phyloP scores from a whole-genome alignment of 2,113 vertebrate genomes.

The Nibea coibor region DNA sequence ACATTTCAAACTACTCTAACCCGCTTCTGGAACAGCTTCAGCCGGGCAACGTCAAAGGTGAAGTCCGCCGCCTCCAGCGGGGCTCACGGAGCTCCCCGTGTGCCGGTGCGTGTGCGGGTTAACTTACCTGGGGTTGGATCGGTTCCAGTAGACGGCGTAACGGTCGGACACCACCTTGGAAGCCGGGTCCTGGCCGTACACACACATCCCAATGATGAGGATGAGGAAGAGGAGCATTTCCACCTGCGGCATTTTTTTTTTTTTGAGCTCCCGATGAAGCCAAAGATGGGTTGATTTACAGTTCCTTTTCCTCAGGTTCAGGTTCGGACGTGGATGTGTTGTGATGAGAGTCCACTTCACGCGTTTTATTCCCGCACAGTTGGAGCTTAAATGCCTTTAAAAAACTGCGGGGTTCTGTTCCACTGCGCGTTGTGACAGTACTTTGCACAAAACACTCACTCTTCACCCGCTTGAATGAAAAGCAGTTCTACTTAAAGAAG shows the following conservation, averaged over 20 bases:
- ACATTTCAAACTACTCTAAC: neutral
- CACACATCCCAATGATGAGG: slow-evolving; percentile 90
- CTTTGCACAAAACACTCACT: neutral
- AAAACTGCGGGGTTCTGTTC: neutral
- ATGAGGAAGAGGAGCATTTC: slow-evolving; percentile 89
- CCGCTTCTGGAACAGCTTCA: neutral
- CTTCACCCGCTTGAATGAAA: neutral
- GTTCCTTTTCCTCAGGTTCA: slow-evolving; percentile 33
- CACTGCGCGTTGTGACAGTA: neutral
- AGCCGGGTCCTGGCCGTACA: slow-evolving; percentile 91
- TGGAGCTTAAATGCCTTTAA: neutral
- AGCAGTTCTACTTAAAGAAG: neutral
- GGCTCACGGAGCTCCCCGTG: neutral
- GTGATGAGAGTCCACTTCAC: slow-evolving; percentile 26
- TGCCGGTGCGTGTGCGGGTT: neutral
- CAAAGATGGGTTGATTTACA: neutral
- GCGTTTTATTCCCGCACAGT: slow-evolving; percentile 4
- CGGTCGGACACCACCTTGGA: slow-evolving; percentile 96
- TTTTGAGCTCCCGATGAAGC: slow-evolving; percentile 65
- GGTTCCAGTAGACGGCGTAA: slow-evolving; percentile 98
- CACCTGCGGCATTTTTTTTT: slow-evolving; percentile 89
- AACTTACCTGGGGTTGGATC: slow-evolving; percentile 93
- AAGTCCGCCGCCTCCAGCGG: neutral
- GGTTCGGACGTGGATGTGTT: slow-evolving; percentile 1
- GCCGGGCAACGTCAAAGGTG: slow-evolving; percentile 1